Conservation (phyloP, 2,888 invertebrate species). For the Synergus laeviventris region DNA sequence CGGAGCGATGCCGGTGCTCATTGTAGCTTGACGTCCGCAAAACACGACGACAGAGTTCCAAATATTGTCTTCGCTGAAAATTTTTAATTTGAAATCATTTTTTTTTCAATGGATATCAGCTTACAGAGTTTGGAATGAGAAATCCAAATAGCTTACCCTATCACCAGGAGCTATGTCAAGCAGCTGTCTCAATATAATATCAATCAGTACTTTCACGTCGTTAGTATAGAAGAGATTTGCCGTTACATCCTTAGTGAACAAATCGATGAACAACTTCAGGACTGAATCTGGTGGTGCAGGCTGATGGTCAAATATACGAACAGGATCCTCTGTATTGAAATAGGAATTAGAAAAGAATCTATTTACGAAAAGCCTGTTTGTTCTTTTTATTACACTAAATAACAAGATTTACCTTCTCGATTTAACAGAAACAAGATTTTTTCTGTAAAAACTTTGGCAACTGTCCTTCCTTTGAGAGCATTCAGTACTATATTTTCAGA, state of each 20-base stretch:
- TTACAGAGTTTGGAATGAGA: neutral
- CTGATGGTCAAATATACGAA: slow-evolving; percentile 89
- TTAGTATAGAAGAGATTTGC: slow-evolving; percentile 95
- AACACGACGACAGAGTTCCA: slow-evolving; percentile 87
- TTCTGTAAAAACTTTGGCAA: slow-evolving; percentile 93
- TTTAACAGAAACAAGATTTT: slow-evolving; percentile 92
- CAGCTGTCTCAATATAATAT: slow-evolving; percentile 93
- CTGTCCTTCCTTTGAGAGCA: slow-evolving; percentile 82
- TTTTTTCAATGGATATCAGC: neutral
- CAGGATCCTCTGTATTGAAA: slow-evolving; percentile 86
- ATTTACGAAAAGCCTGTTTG: slow-evolving; percentile 9
- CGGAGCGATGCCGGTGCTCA: slow-evolving; percentile 87
- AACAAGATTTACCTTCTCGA: slow-evolving; percentile 85
- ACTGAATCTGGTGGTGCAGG: slow-evolving; percentile 90
- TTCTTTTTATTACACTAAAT: slow-evolving; percentile 14
- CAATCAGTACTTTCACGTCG: slow-evolving; percentile 94
- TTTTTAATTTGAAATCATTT: slow-evolving; percentile 1
- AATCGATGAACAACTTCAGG: slow-evolving; percentile 90
- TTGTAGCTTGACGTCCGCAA: slow-evolving; percentile 89
- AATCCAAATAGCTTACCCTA: slow-evolving; percentile 77
- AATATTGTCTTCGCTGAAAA: slow-evolving; percentile 83
- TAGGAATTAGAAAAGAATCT: slow-evolving; percentile 29
- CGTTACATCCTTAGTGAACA: slow-evolving; percentile 88
- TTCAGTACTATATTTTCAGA: slow-evolving; percentile 85
- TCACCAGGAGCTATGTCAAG: slow-evolving; percentile 94